Base-by-base conservation (phyloP, 2,888 invertebrate species). In the Microchrysa polita region DNA sequence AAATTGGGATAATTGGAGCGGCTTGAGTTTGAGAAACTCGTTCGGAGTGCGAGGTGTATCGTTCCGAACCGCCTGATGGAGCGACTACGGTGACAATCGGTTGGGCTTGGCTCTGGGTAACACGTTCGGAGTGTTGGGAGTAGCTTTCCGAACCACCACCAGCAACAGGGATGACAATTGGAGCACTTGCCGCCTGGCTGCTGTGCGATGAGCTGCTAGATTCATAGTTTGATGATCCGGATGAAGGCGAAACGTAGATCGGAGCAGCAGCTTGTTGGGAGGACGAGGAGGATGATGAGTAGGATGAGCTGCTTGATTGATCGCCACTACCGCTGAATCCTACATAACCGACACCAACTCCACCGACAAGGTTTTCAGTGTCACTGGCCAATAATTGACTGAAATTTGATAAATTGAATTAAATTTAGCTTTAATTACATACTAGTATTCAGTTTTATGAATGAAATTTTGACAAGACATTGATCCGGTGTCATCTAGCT, bases 21-120 rank as follows among this genome's bases (percentile, higher is more conserved):
- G 78, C 67, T 34, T 74, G 81, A 67, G 81, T 77, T 4, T 78
- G 75, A 20, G 79, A 81, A 73, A 82, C 81, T 69, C 79, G 80
- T 74, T 82, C 79, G 1, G 82, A 80, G 27, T 65, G 67, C 0
- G 61, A 61, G 22, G 73, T 57, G 44, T 59, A 53, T 14, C 59
- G 61, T 57, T 73, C 65, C 1, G 73, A 73, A 2, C 55, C 63
- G 20, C 61, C 73, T n/a, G 65, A 53, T 44, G 73, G 65, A 5
- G 23, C 65, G 34, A 63, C 40, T 34, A 73, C 63, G 9, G 71
- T 59, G 2, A 61, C 61, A 63, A 55, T 73, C 5, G 73, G 65
- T 1, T 9, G 23, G 1, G 40, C 2, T n/a, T 74, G 78, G 75
- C 16, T 75, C 14, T 78, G 40, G 65, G 74, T n/a, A 44, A 73